These are phyloP conservation scores for Andrena trimmerana DNA, from an alignment of 2,888 invertebrate species.

Conservation along the genomic window DNA sequence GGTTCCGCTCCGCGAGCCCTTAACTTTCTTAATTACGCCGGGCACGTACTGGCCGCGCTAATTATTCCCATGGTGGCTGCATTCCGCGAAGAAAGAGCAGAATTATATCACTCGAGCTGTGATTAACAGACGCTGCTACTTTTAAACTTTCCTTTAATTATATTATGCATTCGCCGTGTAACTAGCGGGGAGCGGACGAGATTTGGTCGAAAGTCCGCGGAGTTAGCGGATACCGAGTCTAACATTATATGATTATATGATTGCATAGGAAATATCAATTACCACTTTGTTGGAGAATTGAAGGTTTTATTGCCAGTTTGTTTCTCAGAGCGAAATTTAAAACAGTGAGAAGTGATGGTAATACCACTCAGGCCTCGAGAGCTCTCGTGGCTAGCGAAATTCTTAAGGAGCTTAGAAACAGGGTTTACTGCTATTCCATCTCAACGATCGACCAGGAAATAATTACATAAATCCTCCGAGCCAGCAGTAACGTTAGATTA, in stretches of 20 bases:
- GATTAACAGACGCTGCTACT: neutral
- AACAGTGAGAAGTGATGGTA: too few species aligned
- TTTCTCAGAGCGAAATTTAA: too few species aligned
- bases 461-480: slow-evolving; percentile 10
- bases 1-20: slow-evolving; percentile 11
- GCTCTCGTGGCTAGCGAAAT: too few species aligned
- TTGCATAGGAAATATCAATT: too few species aligned
- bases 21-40: slow-evolving; percentile 24
- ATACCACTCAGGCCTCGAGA: too few species aligned
- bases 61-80: neutral
- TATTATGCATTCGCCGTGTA: neutral
- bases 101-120: slow-evolving; percentile 1
- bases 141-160: neutral
- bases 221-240: too few species aligned
- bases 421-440: neutral
- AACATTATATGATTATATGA: too few species aligned
- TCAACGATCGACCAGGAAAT: slow-evolving; percentile 19
- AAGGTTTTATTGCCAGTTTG: too few species aligned
- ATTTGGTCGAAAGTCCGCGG: too few species aligned
- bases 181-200: too few species aligned
- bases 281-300: too few species aligned
- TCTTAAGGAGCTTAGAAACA: neutral
- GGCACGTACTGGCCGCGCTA: neutral
- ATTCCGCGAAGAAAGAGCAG: neutral
- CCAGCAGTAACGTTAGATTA: neutral